phyloP scores from a whole-genome alignment of 2,113 vertebrate species.

The Mastomys coucha region DNA sequence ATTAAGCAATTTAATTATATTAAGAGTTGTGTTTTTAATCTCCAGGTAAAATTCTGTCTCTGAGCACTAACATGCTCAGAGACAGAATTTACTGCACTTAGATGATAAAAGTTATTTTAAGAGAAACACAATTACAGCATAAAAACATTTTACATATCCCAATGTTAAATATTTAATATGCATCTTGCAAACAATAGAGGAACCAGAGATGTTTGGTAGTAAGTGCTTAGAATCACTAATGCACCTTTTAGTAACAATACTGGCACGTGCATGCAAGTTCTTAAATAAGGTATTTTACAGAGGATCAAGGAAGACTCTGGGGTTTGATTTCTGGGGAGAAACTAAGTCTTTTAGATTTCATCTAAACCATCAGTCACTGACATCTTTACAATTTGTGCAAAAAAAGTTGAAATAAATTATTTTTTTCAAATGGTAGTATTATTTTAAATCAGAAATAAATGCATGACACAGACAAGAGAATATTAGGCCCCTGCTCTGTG shows the following conservation, averaged over 20 bases:
- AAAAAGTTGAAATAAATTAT: conserved; percentile 40
- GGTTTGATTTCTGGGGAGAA: conserved; percentile 29
- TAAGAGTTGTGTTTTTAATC: background rate
- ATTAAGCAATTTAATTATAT: background rate
- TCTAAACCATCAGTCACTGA: background rate
- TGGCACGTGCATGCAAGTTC: background rate
- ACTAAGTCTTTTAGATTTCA: background rate
- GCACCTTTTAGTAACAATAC: conserved; percentile 63
- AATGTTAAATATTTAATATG: conserved; percentile 74
- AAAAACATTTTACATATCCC: conserved; percentile 57
- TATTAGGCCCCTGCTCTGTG: background rate
- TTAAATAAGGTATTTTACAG: conserved; percentile 42
- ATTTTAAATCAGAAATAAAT: background rate
- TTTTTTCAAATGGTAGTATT: background rate
- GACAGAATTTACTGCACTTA: background rate
- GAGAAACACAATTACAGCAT: conserved; percentile 26
- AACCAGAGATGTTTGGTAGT: conserved; percentile 22
- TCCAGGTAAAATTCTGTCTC: background rate
- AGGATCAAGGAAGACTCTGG: background rate
- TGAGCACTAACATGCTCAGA: background rate
- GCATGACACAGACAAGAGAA: background rate
- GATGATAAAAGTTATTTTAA: conserved; percentile 47
- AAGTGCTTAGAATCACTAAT: conserved; percentile 63
- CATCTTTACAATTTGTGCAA: background rate
- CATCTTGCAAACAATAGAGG: conserved; percentile 42